phyloP scores from a whole-genome alignment of 2,113 vertebrate species.

The Cavia aperea region DNA sequence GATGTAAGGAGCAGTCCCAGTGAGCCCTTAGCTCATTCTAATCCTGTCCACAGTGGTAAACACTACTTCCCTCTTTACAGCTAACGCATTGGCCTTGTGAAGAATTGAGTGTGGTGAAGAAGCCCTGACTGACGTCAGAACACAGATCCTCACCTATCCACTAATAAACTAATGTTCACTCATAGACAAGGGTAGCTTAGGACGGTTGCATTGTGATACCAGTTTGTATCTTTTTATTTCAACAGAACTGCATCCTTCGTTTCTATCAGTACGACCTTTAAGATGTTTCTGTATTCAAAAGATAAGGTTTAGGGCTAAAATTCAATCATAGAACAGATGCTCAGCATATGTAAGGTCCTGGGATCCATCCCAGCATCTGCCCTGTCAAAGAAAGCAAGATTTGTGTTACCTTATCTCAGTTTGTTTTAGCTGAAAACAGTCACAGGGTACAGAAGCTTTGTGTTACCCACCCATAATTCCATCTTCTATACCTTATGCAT shows the following conservation, averaged over 20 bases:
- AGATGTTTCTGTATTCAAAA: background rate
- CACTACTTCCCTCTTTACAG: background rate
- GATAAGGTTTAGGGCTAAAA: background rate
- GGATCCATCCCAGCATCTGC: background rate
- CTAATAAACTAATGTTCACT: background rate
- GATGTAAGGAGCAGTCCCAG: background rate
- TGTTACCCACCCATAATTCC: background rate
- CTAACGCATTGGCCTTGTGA: background rate
- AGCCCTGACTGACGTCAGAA: background rate
- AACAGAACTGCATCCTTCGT: background rate
- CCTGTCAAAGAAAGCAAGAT: background rate
- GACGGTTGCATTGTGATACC: background rate
- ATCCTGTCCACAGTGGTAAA: background rate
- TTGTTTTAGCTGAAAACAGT: background rate
- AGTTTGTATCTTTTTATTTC: background rate
- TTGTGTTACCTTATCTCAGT: background rate
- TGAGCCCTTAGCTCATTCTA: background rate
- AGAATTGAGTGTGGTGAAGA: background rate
- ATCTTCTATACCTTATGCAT: background rate
- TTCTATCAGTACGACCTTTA: background rate
- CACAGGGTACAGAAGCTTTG: background rate
- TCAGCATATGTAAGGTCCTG: background rate
- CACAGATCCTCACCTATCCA: background rate
- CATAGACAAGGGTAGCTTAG: too few relatives aligned
- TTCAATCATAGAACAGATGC: background rate